Evolutionary conservation across 2,888 invertebrate species (phyloP).

Genomic region (Ennomos quercinarius): DNA sequence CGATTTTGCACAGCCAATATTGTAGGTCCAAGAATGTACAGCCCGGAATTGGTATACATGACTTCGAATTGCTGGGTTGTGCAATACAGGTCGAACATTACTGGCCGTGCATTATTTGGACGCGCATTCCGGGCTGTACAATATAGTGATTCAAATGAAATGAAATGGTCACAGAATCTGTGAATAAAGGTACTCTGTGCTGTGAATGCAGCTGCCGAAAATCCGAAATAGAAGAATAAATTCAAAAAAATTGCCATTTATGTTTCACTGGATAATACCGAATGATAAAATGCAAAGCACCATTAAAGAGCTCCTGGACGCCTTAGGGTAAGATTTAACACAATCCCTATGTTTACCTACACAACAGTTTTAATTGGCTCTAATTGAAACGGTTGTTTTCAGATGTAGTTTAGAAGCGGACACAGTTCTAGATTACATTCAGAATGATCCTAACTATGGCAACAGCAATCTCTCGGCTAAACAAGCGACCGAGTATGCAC

Average conservation of each 20-base stretch:
- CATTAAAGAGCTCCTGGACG: constrained; percentile 84
- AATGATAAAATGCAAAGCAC: constrained; percentile 78
- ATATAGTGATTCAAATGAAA: too few relatives aligned
- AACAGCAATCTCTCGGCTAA: constrained; percentile 82
- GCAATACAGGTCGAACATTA: too few relatives aligned
- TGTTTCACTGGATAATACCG: constrained; percentile 54
- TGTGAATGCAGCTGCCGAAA: too few relatives aligned
- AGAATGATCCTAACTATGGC: constrained; percentile 85
- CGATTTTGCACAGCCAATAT: too few relatives aligned
- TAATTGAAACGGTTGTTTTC: constrained; percentile 53
- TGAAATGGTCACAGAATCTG: too few relatives aligned
- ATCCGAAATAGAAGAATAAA: too few relatives aligned
- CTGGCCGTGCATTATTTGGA: too few relatives aligned
- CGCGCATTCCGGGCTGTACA: too few relatives aligned
- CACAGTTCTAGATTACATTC: constrained; percentile 87
- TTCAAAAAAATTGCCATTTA: constrained; percentile 40
- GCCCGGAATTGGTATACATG: too few relatives aligned
- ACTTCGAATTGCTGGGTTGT: too few relatives aligned
- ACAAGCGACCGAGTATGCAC: constrained; percentile 86
- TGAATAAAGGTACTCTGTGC: too few relatives aligned
- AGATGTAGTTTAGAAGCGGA: constrained; percentile 88
- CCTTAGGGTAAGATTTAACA: constrained; percentile 78
- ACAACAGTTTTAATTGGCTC: constrained; percentile 42
- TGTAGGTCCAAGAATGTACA: too few relatives aligned
- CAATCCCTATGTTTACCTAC: constrained; percentile 6